phyloP scores from a whole-genome alignment of 1,140 invertebrate genomes.

The Drosophila ananassae region DNA sequence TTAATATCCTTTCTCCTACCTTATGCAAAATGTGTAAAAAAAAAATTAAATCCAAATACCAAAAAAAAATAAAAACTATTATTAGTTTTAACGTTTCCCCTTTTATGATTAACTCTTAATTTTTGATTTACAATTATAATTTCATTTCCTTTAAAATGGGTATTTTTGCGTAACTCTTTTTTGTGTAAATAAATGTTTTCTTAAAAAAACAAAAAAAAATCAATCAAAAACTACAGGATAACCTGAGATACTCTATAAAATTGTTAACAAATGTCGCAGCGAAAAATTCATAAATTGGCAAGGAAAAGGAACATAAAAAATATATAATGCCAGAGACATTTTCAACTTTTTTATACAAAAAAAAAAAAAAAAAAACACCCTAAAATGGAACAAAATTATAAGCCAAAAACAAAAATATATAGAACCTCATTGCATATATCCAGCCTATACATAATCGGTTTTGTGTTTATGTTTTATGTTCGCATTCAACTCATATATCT shows the following conservation, averaged over 20 bases:
- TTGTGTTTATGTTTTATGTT: slow-evolving; percentile 66
- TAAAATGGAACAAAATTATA: slow-evolving; percentile 2
- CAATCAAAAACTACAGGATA: slow-evolving; percentile 4
- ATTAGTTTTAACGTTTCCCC: slow-evolving; percentile 53
- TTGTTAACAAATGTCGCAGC: slow-evolving; percentile 62
- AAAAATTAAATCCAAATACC: slow-evolving; percentile 13
- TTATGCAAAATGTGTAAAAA: slow-evolving; percentile 50
- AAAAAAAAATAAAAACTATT: slow-evolving; percentile 30
- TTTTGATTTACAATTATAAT: slow-evolving; percentile 32
- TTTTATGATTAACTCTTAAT: slow-evolving; percentile 41
- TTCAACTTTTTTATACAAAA: slow-evolving; percentile 45
- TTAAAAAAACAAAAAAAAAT: slow-evolving; percentile 4
- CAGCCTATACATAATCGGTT: slow-evolving; percentile 38
- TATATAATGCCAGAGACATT: slow-evolving; percentile 35
- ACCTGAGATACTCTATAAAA: slow-evolving; percentile 40
- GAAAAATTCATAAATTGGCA: slow-evolving; percentile 39
- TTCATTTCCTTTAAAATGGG: slow-evolving; percentile 54
- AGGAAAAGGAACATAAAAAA: slow-evolving; percentile 19
- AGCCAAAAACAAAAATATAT: slow-evolving; percentile 5
- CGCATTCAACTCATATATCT: slow-evolving; percentile 42
- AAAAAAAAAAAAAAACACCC: neutral
- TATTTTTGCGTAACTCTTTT: slow-evolving; percentile 60
- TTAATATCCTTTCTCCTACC: slow-evolving; percentile 32
- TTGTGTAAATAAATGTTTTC: slow-evolving; percentile 65
- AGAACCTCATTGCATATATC: slow-evolving; percentile 29